phyloP scores from a whole-genome alignment of 2,888 invertebrate species.

The Tachina fera region DNA sequence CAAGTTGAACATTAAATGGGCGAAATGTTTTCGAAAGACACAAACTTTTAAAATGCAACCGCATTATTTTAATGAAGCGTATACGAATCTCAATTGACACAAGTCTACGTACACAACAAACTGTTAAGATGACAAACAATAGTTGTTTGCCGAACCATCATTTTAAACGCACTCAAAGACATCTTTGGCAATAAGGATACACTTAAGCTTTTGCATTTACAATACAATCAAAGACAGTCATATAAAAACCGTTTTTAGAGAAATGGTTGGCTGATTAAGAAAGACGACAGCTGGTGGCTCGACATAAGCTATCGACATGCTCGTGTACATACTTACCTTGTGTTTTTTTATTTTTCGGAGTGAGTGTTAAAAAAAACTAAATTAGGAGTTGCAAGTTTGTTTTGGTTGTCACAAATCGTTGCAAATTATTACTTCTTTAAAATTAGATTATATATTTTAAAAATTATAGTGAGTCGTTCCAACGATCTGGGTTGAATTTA shows the following conservation, averaged over 20 bases:
- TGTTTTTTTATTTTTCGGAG: neutral
- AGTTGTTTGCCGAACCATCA: constrained; percentile 10
- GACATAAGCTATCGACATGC: constrained; percentile 30
- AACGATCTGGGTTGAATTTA: too few relatives aligned
- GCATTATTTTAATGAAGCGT: constrained; percentile 82
- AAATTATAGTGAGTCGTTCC: too few relatives aligned
- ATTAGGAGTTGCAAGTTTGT: too few relatives aligned
- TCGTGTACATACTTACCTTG: neutral
- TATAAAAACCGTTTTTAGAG: constrained; percentile 3
- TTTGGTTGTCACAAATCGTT: too few relatives aligned
- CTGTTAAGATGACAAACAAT: constrained; percentile 50
- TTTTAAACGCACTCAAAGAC: neutral
- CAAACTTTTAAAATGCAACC: constrained; percentile 73
- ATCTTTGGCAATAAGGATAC: constrained; percentile 24
- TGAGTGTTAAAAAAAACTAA: too few relatives aligned
- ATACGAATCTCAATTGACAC: constrained; percentile 78
- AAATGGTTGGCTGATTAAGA: constrained; percentile 30
- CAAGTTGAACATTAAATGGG: constrained; percentile 49
- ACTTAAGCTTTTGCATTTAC: constrained; percentile 1
- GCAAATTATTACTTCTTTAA: too few relatives aligned
- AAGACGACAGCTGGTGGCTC: constrained; percentile 15
- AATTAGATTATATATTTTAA: too few relatives aligned
- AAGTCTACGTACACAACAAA: constrained; percentile 50
- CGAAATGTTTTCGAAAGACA: constrained; percentile 28
- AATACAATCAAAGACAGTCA: constrained; percentile 22